phyloP scores from a whole-genome alignment of 2,113 vertebrate genomes.

The Hydrolagus affinis region DNA sequence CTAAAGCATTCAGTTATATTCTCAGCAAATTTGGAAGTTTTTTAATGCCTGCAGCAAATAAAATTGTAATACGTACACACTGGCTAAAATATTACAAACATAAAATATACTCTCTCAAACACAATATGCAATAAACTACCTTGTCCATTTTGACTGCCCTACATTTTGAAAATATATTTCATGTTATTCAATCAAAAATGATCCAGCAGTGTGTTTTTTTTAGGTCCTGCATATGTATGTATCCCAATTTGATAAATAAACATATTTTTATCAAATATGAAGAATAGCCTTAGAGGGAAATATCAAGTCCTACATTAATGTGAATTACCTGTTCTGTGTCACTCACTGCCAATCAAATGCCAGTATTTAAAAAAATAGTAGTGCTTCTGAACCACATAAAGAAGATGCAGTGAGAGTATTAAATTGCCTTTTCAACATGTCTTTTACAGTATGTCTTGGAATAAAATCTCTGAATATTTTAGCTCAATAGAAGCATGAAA shows the following conservation, averaged over 20 bases:
- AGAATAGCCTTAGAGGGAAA: background rate
- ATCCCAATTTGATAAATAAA: background rate
- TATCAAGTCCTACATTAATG: background rate
- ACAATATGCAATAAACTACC: background rate
- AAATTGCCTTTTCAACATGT: conserved; percentile 5
- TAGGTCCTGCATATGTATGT: background rate
- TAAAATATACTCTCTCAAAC: background rate
- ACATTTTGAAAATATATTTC: background rate
- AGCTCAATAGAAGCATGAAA: background rate
- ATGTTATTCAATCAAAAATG: background rate
- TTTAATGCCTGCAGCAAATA: background rate
- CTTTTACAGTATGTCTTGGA: background rate
- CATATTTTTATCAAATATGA: conserved; percentile 15
- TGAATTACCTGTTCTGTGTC: background rate
- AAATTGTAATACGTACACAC: background rate
- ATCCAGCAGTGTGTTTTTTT: background rate
- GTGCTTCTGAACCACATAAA: background rate
- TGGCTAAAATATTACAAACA: background rate
- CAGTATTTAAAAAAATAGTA: background rate
- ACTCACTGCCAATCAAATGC: background rate
- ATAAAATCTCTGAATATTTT: background rate
- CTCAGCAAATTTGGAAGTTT: background rate
- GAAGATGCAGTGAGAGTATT: background rate
- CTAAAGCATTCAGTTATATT: background rate
- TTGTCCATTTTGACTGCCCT: background rate